Evolutionary conservation across 1,140 invertebrate species (phyloP), one percentile per base, ranked within the genome.

Genomic region (Caenorhabditis elegans): DNA sequence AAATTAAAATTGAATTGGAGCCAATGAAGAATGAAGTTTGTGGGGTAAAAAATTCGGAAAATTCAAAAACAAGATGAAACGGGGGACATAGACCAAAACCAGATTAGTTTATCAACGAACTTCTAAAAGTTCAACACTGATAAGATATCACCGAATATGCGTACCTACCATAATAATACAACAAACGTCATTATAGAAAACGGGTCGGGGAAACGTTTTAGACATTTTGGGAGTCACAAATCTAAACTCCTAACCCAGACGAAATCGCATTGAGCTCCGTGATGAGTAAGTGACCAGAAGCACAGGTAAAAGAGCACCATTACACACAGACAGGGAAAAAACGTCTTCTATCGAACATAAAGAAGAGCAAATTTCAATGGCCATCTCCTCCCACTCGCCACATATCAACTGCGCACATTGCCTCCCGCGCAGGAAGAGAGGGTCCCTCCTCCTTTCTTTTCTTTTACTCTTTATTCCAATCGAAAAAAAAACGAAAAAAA

Each of bases 301-400:
- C 3, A 48, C 13, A 48, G 46, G 46, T 48, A 48, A 48, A 17
- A 48, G n/a, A 48, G n/a, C 5, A 39, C 60, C 3, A 3, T 13
- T 31, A 8, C 13, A 39, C 26, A 70, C 60, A 70, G n/a, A n/a
- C n/a, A n/a, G n/a, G n/a, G n/a, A 65, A 65, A 65, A 43, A 43
- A 43, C 5, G 39, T 8, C 39, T 43, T 15, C 39, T 43, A 15
- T 15, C 39, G 5, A 15, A 5, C 39, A 43, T 15, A 26, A 55
- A 39, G 60, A 39, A 39, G 34, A 70, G 60, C 60, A 70, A 70
- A 70, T 70, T 70, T 70, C 60, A 26, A 70, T 39, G 60, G 55
- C 11, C 51, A 31, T 34, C 26, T 60, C 53, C 17, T 34, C 53
- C 53, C 17, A 60, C 53, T 34, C 5, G 22, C 49, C 26, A 10